These are phyloP conservation scores for Bucco capensis DNA, from an alignment of 2,113 vertebrate species.

Conservation along the genomic window DNA sequence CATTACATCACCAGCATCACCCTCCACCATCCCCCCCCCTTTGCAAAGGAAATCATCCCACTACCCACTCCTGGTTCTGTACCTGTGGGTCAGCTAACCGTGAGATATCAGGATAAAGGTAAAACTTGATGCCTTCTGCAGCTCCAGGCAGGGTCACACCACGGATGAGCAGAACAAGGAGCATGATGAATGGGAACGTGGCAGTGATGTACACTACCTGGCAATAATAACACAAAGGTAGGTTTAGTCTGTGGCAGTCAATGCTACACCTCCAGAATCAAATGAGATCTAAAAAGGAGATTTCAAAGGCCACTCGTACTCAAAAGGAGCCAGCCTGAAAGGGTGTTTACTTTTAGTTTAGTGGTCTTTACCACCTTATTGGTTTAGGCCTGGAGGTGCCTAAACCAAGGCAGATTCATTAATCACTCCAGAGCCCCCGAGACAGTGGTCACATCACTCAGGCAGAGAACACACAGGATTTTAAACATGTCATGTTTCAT, in stretches of 20 bases:
- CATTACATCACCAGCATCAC: not conserved
- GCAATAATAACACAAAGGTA: not conserved
- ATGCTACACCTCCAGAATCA: not conserved
- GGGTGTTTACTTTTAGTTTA: not conserved
- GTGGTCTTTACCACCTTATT: not conserved
- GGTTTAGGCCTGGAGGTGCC: not conserved
- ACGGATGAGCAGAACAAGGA: conserved; percentile 91
- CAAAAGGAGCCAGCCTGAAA: not conserved
- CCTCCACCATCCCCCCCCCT: not conserved
- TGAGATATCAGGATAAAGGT: conserved; percentile 91
- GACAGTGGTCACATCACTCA: not conserved
- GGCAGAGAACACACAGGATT: not conserved
- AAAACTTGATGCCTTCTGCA: conserved; percentile 96
- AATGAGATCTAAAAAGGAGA: not conserved
- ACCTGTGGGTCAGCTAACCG: conserved; percentile 94
- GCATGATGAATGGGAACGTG: conserved; percentile 96
- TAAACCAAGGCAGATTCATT: not conserved
- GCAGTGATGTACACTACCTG: conserved; percentile 94
- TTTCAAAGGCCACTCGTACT: not conserved
- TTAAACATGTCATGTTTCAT: not conserved
- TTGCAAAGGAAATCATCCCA: accelerated
- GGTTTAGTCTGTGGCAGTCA: not conserved
- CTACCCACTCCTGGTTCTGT: not conserved
- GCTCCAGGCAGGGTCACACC: conserved; percentile 96
- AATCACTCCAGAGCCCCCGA: not conserved